Evolutionary conservation across 2,113 vertebrate species (phyloP).

Genomic region (Mandrillus leucophaeus): DNA sequence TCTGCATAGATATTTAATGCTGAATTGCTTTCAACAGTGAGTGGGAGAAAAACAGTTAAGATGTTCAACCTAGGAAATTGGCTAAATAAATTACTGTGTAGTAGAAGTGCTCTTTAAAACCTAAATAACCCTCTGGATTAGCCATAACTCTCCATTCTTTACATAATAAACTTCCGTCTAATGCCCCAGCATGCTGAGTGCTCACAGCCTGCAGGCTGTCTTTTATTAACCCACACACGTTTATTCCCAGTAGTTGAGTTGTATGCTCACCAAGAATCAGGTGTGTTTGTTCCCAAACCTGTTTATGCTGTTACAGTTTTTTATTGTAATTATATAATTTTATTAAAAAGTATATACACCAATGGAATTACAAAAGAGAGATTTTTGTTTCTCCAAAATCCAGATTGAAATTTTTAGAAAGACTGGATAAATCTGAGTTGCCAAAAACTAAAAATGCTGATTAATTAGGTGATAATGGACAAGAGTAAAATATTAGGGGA

Average conservation of each 20-base stretch:
- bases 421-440: background rate
- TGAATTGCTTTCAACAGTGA: constrained; percentile 34
- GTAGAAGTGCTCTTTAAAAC: constrained; percentile 16
- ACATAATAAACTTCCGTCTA: background rate
- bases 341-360: background rate
- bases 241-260: background rate
- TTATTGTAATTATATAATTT: constrained; percentile 36
- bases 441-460: background rate
- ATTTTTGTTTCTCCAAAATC: constrained; percentile 31
- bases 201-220: background rate
- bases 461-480: background rate
- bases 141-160: background rate
- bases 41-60: background rate
- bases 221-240: background rate
- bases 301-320: background rate
- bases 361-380: background rate
- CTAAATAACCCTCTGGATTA: background rate
- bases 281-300: constrained; percentile 20
- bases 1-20: constrained; percentile 13
- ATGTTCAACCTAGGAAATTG: constrained; percentile 39
- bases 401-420: constrained; percentile 25
- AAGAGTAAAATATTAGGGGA: background rate
- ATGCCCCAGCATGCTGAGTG: background rate
- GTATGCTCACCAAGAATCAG: background rate
- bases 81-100: background rate